Conservation (phyloP, 2,888 invertebrate species). For the Lathronympha strigana region DNA sequence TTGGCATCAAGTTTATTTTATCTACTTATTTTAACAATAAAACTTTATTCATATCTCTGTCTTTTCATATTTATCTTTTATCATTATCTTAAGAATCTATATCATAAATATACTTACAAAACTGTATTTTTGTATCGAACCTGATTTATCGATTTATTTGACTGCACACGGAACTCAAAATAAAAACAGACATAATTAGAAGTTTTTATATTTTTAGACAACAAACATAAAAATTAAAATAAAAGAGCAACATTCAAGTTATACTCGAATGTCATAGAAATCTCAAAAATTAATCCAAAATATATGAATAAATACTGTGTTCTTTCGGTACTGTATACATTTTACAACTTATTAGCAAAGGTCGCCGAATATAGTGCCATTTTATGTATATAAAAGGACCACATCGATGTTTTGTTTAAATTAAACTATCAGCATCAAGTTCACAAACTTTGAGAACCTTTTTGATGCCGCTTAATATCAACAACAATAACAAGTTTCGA, state of each 20-base stretch:
- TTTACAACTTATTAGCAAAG: slow-evolving; percentile 24
- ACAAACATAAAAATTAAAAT: slow-evolving; percentile 46
- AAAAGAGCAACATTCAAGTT: slow-evolving; percentile 46
- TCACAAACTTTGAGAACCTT: not conserved
- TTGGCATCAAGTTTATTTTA: slow-evolving; percentile 82
- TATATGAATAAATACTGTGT: slow-evolving; percentile 64
- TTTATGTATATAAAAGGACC: not conserved
- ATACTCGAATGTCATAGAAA: slow-evolving; percentile 43
- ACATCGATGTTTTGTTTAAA: not conserved
- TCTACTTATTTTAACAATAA: slow-evolving; percentile 84
- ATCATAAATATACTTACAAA: too few species aligned
- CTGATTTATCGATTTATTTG: too few species aligned
- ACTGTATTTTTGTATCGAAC: too few species aligned
- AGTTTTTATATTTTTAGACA: slow-evolving; percentile 46
- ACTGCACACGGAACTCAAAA: slow-evolving; percentile 44
- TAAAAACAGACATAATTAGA: slow-evolving; percentile 46
- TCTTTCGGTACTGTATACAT: slow-evolving; percentile 49
- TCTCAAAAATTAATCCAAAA: slow-evolving; percentile 44
- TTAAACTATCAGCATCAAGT: not conserved
- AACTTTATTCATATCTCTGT: slow-evolving; percentile 67
- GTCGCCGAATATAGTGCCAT: slow-evolving; percentile 6
- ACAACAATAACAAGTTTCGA: not conserved
- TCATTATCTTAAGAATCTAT: too few species aligned
- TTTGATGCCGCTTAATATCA: not conserved
- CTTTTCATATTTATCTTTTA: slow-evolving; percentile 47